Conservation (phyloP, 1,140 invertebrate species). For the Ladona fulva region DNA sequence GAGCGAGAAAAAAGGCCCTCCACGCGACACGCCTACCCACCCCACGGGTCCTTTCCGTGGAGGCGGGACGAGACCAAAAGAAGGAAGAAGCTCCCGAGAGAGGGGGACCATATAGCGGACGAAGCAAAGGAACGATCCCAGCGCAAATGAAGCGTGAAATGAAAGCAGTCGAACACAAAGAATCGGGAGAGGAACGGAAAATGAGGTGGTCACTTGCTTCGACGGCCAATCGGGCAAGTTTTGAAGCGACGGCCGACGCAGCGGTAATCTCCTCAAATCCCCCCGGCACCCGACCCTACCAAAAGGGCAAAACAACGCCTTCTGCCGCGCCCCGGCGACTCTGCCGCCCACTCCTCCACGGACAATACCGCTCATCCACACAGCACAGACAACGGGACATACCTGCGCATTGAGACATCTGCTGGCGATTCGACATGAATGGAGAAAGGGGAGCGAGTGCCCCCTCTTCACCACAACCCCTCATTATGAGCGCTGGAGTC, state of each 20-base stretch:
- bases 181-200: neutral
- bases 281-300: too few relatives aligned
- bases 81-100: neutral
- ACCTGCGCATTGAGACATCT: too few relatives aligned
- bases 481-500: too few relatives aligned
- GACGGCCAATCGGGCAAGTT: too few relatives aligned
- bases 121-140: neutral
- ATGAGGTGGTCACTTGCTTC: constrained; percentile 3
- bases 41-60: too few relatives aligned
- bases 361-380: too few relatives aligned
- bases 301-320: neutral
- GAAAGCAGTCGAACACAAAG: neutral
- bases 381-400: too few relatives aligned
- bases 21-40: neutral
- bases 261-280: neutral
- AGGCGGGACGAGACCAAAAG: neutral
- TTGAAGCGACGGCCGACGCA: too few relatives aligned
- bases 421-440: too few relatives aligned
- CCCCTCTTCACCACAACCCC: too few relatives aligned
- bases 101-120: neutral
- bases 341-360: too few relatives aligned
- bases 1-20: neutral
- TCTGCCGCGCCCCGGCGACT: neutral
- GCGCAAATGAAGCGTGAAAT: neutral
- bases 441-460: too few relatives aligned